These are phyloP conservation scores for Sander lucioperca DNA, from an alignment of 2,113 vertebrate genomes.

Conservation along the genomic window DNA sequence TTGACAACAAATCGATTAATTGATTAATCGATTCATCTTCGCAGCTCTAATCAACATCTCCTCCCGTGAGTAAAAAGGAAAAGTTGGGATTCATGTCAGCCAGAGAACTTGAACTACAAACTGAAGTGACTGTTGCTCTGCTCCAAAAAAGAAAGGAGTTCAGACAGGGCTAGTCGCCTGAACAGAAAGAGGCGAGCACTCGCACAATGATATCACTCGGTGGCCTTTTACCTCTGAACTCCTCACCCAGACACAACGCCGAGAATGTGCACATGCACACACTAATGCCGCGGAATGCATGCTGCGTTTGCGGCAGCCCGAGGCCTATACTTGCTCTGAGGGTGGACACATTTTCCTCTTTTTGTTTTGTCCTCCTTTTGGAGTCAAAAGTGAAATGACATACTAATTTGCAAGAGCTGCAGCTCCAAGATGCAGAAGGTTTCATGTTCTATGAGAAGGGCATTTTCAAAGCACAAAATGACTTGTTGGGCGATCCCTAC, in stretches of 20 bases:
- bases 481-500: neutral
- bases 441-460: slow-evolving; percentile 4
- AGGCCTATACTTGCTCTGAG: slow-evolving; percentile 37
- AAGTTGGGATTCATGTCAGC: neutral
- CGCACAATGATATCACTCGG: slow-evolving; percentile 38
- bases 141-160: neutral
- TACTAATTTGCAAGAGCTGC: slow-evolving; percentile 5
- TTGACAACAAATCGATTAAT: too few relatives aligned
- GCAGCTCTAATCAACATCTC: neutral
- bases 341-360: slow-evolving; percentile 13
- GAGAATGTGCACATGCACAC: slow-evolving; percentile 66
- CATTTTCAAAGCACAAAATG: slow-evolving; percentile 9
- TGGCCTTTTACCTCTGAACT: slow-evolving; percentile 58
- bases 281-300: slow-evolving; percentile 57
- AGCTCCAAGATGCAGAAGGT: slow-evolving; percentile 20
- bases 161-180: neutral
- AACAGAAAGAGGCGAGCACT: slow-evolving; percentile 2
- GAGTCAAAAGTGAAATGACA: slow-evolving; percentile 40
- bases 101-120: neutral
- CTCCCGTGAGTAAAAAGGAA: neutral
- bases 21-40: too few relatives aligned
- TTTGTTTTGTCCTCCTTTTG: neutral
- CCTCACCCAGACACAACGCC: slow-evolving; percentile 48
- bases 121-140: neutral
- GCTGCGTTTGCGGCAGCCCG: slow-evolving; percentile 26